phyloP scores from a whole-genome alignment of 2,888 invertebrate species.

The Eilema griseolum region DNA sequence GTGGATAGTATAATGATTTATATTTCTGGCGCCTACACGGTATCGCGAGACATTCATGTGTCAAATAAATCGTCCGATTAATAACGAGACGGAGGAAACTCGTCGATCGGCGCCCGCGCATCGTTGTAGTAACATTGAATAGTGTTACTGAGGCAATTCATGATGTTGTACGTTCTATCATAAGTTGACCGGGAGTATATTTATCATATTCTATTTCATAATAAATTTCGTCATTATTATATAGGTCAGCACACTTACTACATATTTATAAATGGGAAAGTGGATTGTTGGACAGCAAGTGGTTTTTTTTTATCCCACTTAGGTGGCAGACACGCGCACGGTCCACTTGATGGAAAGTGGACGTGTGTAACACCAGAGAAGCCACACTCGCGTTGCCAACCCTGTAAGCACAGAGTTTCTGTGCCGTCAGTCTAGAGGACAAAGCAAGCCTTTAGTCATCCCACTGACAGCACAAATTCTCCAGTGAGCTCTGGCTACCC shows the following conservation, averaged over 20 bases:
- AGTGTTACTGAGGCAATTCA: constrained; percentile 24
- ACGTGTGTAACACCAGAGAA: no score
- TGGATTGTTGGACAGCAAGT: neutral
- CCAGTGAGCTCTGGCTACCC: no score
- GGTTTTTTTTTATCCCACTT: no score
- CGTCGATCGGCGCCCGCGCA: constrained; percentile 13
- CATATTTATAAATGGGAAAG: no score
- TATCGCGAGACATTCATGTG: constrained; percentile 34
- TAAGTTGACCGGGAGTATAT: neutral
- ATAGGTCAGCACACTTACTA: neutral
- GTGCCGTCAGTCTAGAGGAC: no score
- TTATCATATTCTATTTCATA: neutral
- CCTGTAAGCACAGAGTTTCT: no score
- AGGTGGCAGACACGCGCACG: no score
- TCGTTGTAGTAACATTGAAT: constrained; percentile 13
- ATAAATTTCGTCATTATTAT: neutral
- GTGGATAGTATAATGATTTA: constrained; percentile 24
- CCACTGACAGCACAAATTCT: no score
- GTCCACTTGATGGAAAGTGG: no score
- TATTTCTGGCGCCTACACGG: constrained; percentile 26
- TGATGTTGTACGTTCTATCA: constrained; percentile 18
- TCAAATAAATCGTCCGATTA: constrained; percentile 41
- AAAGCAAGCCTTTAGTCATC: no score
- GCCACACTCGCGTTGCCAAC: no score
- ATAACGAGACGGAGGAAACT: constrained; percentile 37